Conservation (phyloP, 2,797 vertebrate genomes). For the Holocentrus rufus region DNA sequence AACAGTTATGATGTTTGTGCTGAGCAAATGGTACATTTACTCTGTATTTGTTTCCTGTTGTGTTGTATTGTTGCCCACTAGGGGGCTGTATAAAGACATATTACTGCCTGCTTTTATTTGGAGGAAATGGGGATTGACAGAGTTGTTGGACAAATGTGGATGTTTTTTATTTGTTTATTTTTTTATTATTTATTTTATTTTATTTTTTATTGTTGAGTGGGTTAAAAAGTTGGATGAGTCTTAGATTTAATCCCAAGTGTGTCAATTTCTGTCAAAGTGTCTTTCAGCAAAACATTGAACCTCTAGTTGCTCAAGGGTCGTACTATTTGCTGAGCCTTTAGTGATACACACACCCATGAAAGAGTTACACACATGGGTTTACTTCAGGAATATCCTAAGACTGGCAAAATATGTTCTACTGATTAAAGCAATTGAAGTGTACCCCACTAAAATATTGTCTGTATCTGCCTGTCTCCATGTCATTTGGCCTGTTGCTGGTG, state of each 20-base stretch:
- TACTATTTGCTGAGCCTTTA: too few relatives aligned
- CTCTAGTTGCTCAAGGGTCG: background rate
- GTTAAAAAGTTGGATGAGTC: background rate
- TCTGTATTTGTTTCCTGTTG: conserved; percentile 23
- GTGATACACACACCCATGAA: too few relatives aligned
- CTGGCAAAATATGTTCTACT: too few relatives aligned
- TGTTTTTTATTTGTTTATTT: too few relatives aligned
- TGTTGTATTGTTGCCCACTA: conserved; percentile 1
- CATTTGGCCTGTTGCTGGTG: too few relatives aligned
- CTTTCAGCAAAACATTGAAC: background rate
- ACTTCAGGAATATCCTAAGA: too few relatives aligned
- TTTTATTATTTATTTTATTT: too few relatives aligned
- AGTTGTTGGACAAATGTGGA: background rate
- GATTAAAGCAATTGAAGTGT: too few relatives aligned
- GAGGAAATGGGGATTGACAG: background rate
- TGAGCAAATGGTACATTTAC: conserved; percentile 24
- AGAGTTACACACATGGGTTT: too few relatives aligned
- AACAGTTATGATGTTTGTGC: conserved; percentile 22
- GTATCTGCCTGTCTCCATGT: too few relatives aligned
- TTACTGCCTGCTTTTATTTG: conserved; percentile 11
- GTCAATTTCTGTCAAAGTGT: background rate
- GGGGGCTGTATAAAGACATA: conserved; percentile 19
- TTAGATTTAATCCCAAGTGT: background rate
- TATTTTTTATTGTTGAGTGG: background rate
- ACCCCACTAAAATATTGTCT: too few relatives aligned